Evolutionary conservation across 2,888 invertebrate genomes (phyloP), one percentile per base, ranked within the genome.

Genomic region (Ariolimax columbianus): DNA sequence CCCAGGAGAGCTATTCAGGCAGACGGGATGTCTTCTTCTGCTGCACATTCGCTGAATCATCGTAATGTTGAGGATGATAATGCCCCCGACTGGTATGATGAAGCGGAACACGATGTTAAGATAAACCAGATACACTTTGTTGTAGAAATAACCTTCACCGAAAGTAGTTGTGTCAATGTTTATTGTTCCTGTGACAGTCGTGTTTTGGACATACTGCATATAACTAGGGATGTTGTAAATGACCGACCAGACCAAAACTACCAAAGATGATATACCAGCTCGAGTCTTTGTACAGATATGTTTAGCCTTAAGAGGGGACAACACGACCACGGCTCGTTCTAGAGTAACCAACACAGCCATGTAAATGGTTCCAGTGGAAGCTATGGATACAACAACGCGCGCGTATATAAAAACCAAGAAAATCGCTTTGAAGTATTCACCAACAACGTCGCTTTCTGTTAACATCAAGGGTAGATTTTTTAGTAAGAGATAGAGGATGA

Each of bases 401-500:
- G 75, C 68, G 9, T 83, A 77, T 30, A 86, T 87, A 75, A 86
- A 87, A 68, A 87, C 83, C 47, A 78, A 79, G 51, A 79, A 84
- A 43, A 86, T 86, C 55, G 68, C 33, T 43, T 86, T 70, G 3
- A 86, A 86, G 19, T 79, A 59, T 66, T 86, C 82, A 26, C 80
- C 51, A 51, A 51, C 51, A 11, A 51, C 51, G 51, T 7, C 51
- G 11, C 51, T 51, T 51, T 51, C 51, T 51, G 17, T 17, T 17
- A 17, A 11, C 51, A 51, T 86, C 84, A 14, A 79, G 9, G 88
- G 83, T 80, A 90, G 88, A 17, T 88, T 89, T 33, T 89, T 80
- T 2, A 90, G 40, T 72, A 91, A 83, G 78, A 90, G 87, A 68
- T 89, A 86, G 63, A 87, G 78, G 51, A 89, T 73, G 63, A 88